A percentile compares a stretch with the other conserved stretches of the same genome.
These are phyloP conservation scores for Mechanitis messenoides DNA, from an alignment of 2,888 invertebrate species.

Conservation along the genomic window DNA sequence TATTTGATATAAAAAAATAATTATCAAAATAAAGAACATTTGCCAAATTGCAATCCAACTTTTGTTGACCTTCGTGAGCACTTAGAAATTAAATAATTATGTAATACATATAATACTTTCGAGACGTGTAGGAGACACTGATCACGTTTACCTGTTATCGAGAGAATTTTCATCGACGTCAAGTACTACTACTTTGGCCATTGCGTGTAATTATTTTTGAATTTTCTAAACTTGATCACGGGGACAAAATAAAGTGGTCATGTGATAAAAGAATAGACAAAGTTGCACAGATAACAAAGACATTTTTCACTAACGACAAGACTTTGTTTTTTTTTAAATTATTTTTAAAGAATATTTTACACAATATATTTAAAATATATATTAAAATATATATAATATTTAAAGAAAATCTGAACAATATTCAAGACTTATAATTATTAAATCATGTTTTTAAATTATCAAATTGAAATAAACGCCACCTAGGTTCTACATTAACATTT, in stretches of 20 bases:
- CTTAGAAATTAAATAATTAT: constrained; percentile 52
- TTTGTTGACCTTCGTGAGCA: constrained; percentile 64
- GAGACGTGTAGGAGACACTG: constrained; percentile 28
- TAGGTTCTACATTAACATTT: too few relatives aligned
- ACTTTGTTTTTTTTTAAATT: too few relatives aligned
- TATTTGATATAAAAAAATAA: constrained; percentile 34
- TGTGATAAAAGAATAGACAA: constrained; percentile 75
- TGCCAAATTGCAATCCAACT: constrained; percentile 60
- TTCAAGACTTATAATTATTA: too few relatives aligned
- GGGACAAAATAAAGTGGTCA: constrained; percentile 83
- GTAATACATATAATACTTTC: constrained; percentile 43
- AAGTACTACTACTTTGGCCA: constrained; percentile 77
- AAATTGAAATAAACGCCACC: too few relatives aligned
- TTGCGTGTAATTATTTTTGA: constrained; percentile 78
- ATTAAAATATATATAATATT: too few relatives aligned
- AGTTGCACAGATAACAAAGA: constrained; percentile 28
- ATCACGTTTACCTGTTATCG: constrained; percentile 76
- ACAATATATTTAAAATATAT: too few relatives aligned
- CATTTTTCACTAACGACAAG: background rate
- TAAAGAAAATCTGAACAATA: too few relatives aligned
- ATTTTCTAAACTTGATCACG: constrained; percentile 83
- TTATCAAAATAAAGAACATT: constrained; percentile 34
- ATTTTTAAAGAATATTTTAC: too few relatives aligned
- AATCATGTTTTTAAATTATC: too few relatives aligned
- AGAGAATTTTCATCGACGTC: constrained; percentile 78